Evolutionary conservation across 2,888 invertebrate species (phyloP).

Genomic region (Adelphocoris suturalis): DNA sequence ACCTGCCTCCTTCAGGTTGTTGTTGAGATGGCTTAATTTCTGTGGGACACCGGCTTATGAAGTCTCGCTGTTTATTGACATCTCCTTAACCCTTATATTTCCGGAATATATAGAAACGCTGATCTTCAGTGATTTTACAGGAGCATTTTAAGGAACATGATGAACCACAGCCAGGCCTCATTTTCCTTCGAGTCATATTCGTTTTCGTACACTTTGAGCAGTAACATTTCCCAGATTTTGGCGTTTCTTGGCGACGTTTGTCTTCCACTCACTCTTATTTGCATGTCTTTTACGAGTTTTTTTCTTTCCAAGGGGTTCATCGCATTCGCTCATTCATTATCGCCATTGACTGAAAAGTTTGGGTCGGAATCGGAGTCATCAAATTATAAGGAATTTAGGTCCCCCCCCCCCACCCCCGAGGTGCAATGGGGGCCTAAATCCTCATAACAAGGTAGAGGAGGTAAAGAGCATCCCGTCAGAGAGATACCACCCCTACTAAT

Average conservation of each 20-base stretch:
- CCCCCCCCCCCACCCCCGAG: no score
- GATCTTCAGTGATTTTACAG: background rate
- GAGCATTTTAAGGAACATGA: background rate
- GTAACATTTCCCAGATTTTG: background rate
- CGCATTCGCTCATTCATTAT: background rate
- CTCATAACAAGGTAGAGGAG: no score
- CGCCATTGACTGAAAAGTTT: no score
- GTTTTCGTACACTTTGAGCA: background rate
- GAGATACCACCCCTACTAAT: no score
- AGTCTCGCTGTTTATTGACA: constrained; percentile 4
- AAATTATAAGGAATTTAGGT: no score
- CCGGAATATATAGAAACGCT: background rate
- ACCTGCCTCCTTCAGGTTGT: background rate
- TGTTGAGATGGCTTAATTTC: background rate
- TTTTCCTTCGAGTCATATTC: background rate
- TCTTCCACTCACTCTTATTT: no score
- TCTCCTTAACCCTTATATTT: background rate
- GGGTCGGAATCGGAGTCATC: no score
- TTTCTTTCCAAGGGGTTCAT: background rate
- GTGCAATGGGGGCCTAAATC: no score
- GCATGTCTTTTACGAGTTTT: background rate
- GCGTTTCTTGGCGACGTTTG: constrained; percentile 4
- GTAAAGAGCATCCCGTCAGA: no score
- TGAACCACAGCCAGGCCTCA: constrained; percentile 5
- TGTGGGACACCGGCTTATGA: background rate